A percentile compares a stretch with the other conserved stretches of the same genome.
Conservation (phyloP, 2,797 vertebrate species). For the Spheniscus humboldti region DNA sequence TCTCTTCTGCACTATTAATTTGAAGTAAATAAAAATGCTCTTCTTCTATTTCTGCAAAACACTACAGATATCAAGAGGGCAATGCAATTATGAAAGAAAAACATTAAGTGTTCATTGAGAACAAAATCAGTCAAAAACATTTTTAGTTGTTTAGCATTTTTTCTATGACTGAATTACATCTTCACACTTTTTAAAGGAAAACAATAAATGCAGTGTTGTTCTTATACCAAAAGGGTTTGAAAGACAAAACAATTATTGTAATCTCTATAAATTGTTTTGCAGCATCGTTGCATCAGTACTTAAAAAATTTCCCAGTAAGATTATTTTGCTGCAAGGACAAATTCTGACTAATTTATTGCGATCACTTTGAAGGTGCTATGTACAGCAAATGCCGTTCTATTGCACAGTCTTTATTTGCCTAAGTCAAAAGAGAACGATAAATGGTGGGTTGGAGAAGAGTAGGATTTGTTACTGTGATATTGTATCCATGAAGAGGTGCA, state of each 20-base stretch:
- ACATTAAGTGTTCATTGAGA: neutral
- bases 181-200: neutral
- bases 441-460: neutral
- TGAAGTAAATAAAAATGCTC: neutral
- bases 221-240: neutral
- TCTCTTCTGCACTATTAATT: neutral
- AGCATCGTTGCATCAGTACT: neutral
- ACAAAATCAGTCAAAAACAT: neutral
- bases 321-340: neutral
- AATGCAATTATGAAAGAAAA: neutral
- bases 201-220: neutral
- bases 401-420: neutral
- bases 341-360: neutral
- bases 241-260: neutral
- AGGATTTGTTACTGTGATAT: neutral
- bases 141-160: neutral
- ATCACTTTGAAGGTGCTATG: neutral
- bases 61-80: neutral
- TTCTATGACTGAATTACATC: neutral
- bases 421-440: neutral
- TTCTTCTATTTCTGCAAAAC: neutral
- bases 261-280: neutral
- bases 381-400: neutral
- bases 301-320: neutral
- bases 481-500: neutral